Percentiles rank a stretch among this genome's conserved stretches.
Evolutionary conservation across 2,888 invertebrate species (phyloP).

Genomic region (Cyaniris semiargus): DNA sequence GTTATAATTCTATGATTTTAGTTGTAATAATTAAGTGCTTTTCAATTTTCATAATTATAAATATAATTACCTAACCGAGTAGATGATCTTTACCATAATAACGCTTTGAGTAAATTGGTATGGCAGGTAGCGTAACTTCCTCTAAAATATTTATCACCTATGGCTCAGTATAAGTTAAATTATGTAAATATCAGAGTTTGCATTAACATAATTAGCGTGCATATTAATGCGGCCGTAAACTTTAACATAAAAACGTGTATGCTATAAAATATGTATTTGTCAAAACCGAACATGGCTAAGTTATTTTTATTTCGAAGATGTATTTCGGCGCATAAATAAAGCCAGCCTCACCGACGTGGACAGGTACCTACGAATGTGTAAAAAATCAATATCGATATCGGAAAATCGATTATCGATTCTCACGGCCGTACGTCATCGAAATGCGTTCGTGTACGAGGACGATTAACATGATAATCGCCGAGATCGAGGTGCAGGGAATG

Average conservation of each 20-base stretch:
- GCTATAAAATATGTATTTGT: constrained; percentile 14
- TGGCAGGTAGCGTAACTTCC: constrained; percentile 5
- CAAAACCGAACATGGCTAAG: constrained; percentile 2
- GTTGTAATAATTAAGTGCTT: background rate
- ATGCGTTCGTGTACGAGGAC: constrained; percentile 69
- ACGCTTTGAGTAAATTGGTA: background rate
- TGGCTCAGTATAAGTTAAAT: constrained; percentile 10
- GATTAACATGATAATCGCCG: constrained; percentile 77
- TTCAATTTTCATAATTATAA: background rate
- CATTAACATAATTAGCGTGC: constrained; percentile 21
- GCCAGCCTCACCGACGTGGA: background rate
- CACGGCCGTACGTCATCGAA: constrained; percentile 76
- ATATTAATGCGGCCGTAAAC: constrained; percentile 20
- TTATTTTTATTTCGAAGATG: background rate
- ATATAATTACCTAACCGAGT: background rate
- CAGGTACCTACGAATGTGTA: background rate
- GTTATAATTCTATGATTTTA: too few relatives aligned
- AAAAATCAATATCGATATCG: constrained; percentile 54
- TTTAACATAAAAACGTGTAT: constrained; percentile 24
- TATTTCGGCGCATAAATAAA: constrained; percentile 5
- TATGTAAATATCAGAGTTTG: constrained; percentile 27
- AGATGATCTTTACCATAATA: background rate
- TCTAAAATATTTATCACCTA: constrained; percentile 25
- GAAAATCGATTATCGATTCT: constrained; percentile 75
- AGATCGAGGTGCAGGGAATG: constrained; percentile 71